phyloP scores from a whole-genome alignment of 1,140 invertebrate species.

The Drosophila busckii region DNA sequence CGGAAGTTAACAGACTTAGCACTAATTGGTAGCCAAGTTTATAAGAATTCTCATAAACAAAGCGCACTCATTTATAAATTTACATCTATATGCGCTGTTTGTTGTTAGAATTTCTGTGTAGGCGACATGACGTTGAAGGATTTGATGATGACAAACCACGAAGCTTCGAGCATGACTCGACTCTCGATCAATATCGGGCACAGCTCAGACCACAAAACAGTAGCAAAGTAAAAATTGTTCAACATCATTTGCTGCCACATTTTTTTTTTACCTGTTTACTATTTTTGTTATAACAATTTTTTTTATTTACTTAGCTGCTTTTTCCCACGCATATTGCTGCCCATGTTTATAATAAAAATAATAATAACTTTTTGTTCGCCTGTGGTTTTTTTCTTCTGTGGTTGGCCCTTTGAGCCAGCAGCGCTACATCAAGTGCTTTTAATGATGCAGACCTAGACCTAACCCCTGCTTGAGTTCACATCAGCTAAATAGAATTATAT shows the following conservation, averaged over 20 bases:
- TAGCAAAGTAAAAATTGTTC: conserved; percentile 66
- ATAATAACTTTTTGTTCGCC: conserved; percentile 43
- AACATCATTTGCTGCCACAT: conserved; percentile 54
- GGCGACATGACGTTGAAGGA: too few relatives aligned
- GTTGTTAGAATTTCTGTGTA: too few relatives aligned
- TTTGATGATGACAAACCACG: conserved; percentile 49
- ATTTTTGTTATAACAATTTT: conserved; percentile 14
- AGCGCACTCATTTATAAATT: too few relatives aligned
- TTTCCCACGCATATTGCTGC: conserved; percentile 65
- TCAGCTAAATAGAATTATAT: too few relatives aligned
- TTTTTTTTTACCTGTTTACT: conserved; percentile 36
- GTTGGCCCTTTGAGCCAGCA: conserved; percentile 27
- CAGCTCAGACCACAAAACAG: conserved; percentile 48
- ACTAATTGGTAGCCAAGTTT: conserved; percentile 21
- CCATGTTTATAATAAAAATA: conserved; percentile 50
- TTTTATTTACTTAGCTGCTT: conserved; percentile 33
- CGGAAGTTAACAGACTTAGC: too few relatives aligned
- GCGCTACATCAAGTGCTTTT: conserved; percentile 17
- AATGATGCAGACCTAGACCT: conserved; percentile 6
- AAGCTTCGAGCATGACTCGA: conserved; percentile 54
- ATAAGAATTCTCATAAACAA: too few relatives aligned
- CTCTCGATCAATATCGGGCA: conserved; percentile 27
- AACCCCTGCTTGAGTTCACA: conserved; percentile 23
- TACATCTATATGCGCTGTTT: too few relatives aligned
- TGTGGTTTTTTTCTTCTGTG: conserved; percentile 30